Base-by-base conservation (phyloP, 2,888 invertebrate genomes). In the Archaeoteleia sp. region DNA sequence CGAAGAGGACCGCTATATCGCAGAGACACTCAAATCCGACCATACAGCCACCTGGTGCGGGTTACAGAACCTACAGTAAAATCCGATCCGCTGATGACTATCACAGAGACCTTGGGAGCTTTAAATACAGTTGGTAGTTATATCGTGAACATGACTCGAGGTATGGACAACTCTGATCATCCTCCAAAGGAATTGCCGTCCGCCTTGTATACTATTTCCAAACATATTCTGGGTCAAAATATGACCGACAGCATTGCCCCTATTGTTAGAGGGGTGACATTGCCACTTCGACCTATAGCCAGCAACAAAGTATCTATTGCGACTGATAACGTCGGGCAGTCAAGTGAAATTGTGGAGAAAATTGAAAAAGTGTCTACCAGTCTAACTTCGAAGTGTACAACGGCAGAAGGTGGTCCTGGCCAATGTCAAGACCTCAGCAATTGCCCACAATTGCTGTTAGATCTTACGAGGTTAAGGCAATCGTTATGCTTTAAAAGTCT, bases 401-500 rank as follows among this genome's bases (percentile, higher is more conserved):
- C 95, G 0, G 95, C 96, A 0, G 92, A 91, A 73, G 94, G 94
- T 0, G 88, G 90, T 20, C 87, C 89, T 0, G 96, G 96, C 20
- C 90, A 91, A 67, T 96, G 96, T 78, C 93, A 95, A 80, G 96
- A 96, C 81, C 87, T 96, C 10, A 94, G 95, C 77, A 94, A 93
- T 77, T 96, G 96, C 78, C 95, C 96, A 0, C 93, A 95, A 73
- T 85, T 96, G 15, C 86, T 95, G 0, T 85, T 96, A 13, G 94
- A 96, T 83, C 87, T 96, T 45, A 90, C 92, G 8, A 93, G 92
- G 81, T 87, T 96, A 10, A 87, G 96, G 20, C 94, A 95, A 78
- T 95, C 95, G 0, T 87, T 96, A 6, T 96, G 96, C 79, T 96
- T 96, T 80, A 95, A 96, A 86, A 94, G 93, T 68, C 87, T 96